Percentiles rank a stretch among this genome's conserved stretches.
Conservation (phyloP, 2,888 invertebrate genomes). For the Leptinotarsa juncta region DNA sequence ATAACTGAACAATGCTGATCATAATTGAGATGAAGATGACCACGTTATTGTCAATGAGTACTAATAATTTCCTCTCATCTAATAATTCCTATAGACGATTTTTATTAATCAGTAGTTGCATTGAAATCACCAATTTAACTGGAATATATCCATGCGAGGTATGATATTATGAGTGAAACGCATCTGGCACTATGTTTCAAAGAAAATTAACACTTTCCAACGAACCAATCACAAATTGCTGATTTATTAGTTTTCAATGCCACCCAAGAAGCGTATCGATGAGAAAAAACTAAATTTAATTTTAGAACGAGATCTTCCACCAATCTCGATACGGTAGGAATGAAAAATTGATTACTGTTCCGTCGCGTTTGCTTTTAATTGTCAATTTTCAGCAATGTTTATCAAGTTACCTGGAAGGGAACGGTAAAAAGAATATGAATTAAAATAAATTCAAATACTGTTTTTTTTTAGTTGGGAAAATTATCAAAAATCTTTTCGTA, state of each 20-base stretch:
- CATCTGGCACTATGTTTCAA: conserved; percentile 5
- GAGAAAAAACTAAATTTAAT: conserved; percentile 9
- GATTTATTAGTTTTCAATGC: conserved; percentile 21
- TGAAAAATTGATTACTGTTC: conserved; percentile 3
- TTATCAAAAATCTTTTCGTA: too few relatives aligned
- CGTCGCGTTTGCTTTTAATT: neutral
- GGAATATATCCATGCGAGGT: neutral
- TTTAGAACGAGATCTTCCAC: conserved; percentile 6
- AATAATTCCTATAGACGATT: neutral
- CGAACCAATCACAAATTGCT: conserved; percentile 13
- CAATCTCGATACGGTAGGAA: conserved; percentile 1
- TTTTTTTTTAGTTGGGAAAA: too few relatives aligned
- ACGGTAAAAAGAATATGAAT: too few relatives aligned
- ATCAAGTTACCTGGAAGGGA: neutral
- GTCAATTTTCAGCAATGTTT: neutral
- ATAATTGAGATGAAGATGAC: too few relatives aligned
- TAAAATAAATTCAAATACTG: too few relatives aligned
- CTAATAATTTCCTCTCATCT: too few relatives aligned
- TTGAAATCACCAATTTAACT: neutral
- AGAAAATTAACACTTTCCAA: conserved; percentile 18
- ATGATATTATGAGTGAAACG: neutral
- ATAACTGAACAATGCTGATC: too few relatives aligned
- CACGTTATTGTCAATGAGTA: too few relatives aligned
- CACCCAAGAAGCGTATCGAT: conserved; percentile 14
- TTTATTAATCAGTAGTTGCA: neutral